phyloP scores from a whole-genome alignment of 2,113 vertebrate genomes.

The Mesoclemmys tuberculata region DNA sequence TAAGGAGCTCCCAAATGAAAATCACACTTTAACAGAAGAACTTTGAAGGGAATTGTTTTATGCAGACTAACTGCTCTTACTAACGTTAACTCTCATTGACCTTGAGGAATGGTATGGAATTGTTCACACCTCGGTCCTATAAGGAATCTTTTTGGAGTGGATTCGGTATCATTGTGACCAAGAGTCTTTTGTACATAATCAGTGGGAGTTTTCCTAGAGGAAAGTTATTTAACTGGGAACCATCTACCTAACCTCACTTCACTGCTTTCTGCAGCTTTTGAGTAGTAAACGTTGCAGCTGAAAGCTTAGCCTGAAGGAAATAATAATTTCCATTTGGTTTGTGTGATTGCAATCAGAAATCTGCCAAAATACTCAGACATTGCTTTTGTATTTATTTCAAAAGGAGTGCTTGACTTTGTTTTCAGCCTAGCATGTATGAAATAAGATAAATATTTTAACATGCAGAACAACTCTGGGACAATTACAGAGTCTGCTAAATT shows the following conservation, averaged over 20 bases:
- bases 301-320: neutral
- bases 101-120: neutral
- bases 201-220: neutral
- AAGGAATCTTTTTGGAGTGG: neutral
- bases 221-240: neutral
- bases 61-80: neutral
- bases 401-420: neutral
- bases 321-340: neutral
- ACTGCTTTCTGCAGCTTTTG: neutral
- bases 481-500: neutral
- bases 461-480: neutral
- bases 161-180: neutral
- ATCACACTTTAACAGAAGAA: neutral
- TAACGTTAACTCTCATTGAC: neutral
- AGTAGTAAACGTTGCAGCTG: neutral
- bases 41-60: neutral
- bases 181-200: neutral
- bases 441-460: neutral
- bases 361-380: neutral
- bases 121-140: neutral
- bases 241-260: neutral
- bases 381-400: neutral
- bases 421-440: neutral
- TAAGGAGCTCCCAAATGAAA: neutral
- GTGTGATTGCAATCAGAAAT: neutral